A percentile compares a stretch with the other conserved stretches of the same genome.
Evolutionary conservation across 2,888 invertebrate species (phyloP).

Genomic region (Meiosimyza platycephala): DNA sequence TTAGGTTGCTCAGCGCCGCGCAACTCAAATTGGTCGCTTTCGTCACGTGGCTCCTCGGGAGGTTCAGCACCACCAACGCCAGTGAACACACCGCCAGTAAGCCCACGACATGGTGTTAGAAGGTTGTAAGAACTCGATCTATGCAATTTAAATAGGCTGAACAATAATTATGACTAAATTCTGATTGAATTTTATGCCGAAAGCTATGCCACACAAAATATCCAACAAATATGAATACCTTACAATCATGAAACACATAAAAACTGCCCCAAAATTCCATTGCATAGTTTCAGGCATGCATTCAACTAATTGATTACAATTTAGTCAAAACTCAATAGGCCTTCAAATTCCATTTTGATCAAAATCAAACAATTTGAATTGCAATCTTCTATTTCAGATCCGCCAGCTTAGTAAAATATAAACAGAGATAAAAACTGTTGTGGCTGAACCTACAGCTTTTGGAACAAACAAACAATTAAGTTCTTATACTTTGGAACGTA

Average conservation of each 20-base stretch:
- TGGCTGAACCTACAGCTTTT: not conserved
- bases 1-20: slow-evolving; percentile 69
- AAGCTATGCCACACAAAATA: not conserved
- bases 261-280: too few species aligned
- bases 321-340: too few species aligned
- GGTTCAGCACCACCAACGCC: slow-evolving; percentile 83
- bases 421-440: slow-evolving; percentile 56
- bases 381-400: slow-evolving; percentile 47
- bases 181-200: not conserved
- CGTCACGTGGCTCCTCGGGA: slow-evolving; percentile 70
- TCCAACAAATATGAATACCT: too few species aligned
- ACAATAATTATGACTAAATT: not conserved
- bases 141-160: too few species aligned
- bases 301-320: too few species aligned
- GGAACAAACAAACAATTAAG: slow-evolving; percentile 5
- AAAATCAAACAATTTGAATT: too few species aligned
- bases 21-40: slow-evolving; percentile 57
- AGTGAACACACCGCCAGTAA: slow-evolving; percentile 79
- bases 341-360: too few species aligned
- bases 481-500: not conserved
- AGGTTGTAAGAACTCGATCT: slow-evolving; percentile 50
- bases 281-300: too few species aligned
- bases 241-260: too few species aligned
- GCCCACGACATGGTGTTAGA: slow-evolving; percentile 77
- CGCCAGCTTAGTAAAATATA: slow-evolving; percentile 57